Percentiles rank a stretch among this genome's conserved stretches.
These are phyloP conservation scores for rabbit (Oryctolagus cuniculus) DNA, from an alignment of 2,113 vertebrate species.

Conservation along the genomic window DNA sequence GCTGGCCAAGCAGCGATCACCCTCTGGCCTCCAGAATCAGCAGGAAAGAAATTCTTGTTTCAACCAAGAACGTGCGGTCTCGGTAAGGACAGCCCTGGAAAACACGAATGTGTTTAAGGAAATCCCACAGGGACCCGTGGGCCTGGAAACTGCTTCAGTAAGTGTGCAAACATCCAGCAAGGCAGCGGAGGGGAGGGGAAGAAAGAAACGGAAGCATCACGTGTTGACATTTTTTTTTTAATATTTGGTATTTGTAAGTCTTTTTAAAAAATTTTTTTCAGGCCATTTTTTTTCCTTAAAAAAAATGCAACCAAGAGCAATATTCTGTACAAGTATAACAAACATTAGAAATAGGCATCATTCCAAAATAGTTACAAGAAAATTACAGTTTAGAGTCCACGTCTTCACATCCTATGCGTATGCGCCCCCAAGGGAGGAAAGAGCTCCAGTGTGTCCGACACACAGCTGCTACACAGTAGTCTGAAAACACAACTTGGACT, in stretches of 20 bases:
- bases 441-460: conserved; percentile 71
- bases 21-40: background rate
- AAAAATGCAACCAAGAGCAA: conserved; percentile 85
- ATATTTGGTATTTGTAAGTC: conserved; percentile 88
- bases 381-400: conserved; percentile 85
- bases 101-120: background rate
- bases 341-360: conserved; percentile 88
- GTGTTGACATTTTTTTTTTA: conserved; percentile 85
- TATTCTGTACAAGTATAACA: conserved; percentile 88
- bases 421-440: conserved; percentile 68
- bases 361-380: conserved; percentile 86
- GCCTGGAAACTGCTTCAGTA: background rate
- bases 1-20: background rate
- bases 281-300: conserved; percentile 84
- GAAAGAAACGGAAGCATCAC: conserved; percentile 50
- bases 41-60: background rate
- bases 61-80: background rate
- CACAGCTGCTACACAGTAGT: conserved; percentile 63
- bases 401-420: conserved; percentile 83
- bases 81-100: background rate
- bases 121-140: background rate
- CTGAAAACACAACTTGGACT: conserved; percentile 70
- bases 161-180: rapidly evolving
- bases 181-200: background rate
- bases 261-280: conserved; percentile 85